Base-by-base conservation (phyloP, 2,888 invertebrate species). In the Stramonita haemastoma region DNA sequence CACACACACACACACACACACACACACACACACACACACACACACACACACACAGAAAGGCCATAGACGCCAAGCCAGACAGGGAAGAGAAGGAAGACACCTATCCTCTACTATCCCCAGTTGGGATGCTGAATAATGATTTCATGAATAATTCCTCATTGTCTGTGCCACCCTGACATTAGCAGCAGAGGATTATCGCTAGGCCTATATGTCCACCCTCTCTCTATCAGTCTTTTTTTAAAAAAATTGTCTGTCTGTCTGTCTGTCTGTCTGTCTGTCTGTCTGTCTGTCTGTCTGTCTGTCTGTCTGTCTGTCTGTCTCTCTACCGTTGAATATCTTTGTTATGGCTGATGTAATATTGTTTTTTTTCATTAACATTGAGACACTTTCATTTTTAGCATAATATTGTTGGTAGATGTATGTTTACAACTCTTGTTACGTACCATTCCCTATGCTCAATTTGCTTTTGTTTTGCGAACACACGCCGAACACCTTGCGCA, bases 11-110 rank as follows among this genome's bases (percentile, higher is more conserved):
- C 79, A 79, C 79, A 79, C 79, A 19, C 79, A 32, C 79, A 32
- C 79, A 19, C 79, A 79, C 79, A 79, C 79, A 79, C 79, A 79
- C 79, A 79, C 79, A 79, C 79, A 79, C 79, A 79, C 79, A 79
- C 79, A 79, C 79, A 79, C 79, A 81, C 34, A 81, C 8, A 81
- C 11, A 81, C 36, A 81, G 5, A 81, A 1, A 81, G 11, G 17
- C 13, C 22, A 22, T 34, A 77, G 22, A 77, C 73, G 26, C 73
- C 15, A 17, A 77, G 22, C 15, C 73, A 77, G 22, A 77, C 73
- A 77, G 22, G n/a, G 22, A 77, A 17, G 26, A 17, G 26, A 17
- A 77, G 22, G 26, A 8, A 77, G 22, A 77, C 73, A 77, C 73
- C 15, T 26, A 77, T 26, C 15, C 73, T 17, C 73, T 17, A 6